Percentiles rank a stretch among this genome's conserved stretches.
These are phyloP conservation scores for Paramormyrops kingsleyae DNA, from an alignment of 2,113 vertebrate species.

Conservation along the genomic window DNA sequence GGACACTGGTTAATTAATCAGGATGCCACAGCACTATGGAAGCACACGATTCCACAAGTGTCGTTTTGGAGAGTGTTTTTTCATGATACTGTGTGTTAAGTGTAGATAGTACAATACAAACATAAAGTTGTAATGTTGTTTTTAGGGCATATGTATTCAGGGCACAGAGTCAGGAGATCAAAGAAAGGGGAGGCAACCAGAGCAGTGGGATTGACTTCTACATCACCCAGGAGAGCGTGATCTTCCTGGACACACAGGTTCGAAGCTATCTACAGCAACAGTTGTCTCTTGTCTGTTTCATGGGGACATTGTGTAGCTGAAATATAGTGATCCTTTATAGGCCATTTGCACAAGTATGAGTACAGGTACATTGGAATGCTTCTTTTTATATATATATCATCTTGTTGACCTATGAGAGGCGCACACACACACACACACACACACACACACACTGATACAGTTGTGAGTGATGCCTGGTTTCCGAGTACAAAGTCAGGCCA, in stretches of 20 bases:
- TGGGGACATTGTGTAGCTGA: neutral
- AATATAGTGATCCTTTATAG: neutral
- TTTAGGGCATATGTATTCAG: constrained; percentile 78
- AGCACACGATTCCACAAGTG: neutral
- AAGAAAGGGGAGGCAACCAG: constrained; percentile 84
- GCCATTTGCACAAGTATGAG: neutral
- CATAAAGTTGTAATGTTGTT: constrained; percentile 6
- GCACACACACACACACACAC: neutral
- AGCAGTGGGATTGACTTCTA: constrained; percentile 88
- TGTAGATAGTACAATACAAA: neutral
- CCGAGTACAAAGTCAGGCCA: neutral
- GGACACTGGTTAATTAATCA: neutral
- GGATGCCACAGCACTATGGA: neutral
- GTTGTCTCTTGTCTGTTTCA: neutral
- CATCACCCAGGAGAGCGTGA: constrained; percentile 86
- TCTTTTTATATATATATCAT: neutral
- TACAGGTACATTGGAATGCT: neutral
- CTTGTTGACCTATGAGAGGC: neutral
- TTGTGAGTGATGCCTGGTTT: neutral
- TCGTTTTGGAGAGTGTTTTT: neutral
- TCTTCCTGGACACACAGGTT: constrained; percentile 90
- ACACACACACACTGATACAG: too few species aligned
- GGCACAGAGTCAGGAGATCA: constrained; percentile 82
- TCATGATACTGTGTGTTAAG: neutral
- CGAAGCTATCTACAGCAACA: neutral